These are phyloP conservation scores for Elysia crispata DNA, from an alignment of 2,888 invertebrate genomes.

Conservation along the genomic window DNA sequence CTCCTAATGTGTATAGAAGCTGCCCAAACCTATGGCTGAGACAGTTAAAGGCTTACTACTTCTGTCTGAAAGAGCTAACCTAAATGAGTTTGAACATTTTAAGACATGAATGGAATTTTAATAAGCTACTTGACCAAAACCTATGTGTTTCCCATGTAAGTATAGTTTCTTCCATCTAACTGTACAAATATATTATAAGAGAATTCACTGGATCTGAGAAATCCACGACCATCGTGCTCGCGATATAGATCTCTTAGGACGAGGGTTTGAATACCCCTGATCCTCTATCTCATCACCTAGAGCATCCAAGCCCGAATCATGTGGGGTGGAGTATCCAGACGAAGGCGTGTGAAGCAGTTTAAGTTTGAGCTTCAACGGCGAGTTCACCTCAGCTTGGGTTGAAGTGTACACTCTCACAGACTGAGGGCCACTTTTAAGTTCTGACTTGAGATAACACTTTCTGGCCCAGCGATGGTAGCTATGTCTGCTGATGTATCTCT, in stretches of 20 bases:
- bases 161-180: too few relatives aligned
- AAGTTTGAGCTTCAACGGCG: neutral
- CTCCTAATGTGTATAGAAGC: too few relatives aligned
- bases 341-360: neutral
- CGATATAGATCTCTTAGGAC: slow-evolving; percentile 31
- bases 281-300: neutral
- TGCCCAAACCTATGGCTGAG: too few relatives aligned
- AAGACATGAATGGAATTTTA: too few relatives aligned
- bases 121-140: too few relatives aligned
- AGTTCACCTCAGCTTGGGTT: neutral
- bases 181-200: too few relatives aligned
- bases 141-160: too few relatives aligned
- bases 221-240: slow-evolving; percentile 34
- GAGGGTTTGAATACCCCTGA: neutral
- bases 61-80: too few relatives aligned
- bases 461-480: slow-evolving; percentile 27
- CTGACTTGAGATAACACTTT: slow-evolving; percentile 20
- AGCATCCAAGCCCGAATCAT: neutral
- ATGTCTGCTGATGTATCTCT: slow-evolving; percentile 23
- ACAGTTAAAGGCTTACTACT: too few relatives aligned
- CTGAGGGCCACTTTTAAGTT: neutral
- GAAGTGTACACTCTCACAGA: neutral
- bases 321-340: neutral
- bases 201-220: slow-evolving; percentile 10
- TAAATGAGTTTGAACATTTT: too few relatives aligned